Conservation (phyloP, 2,113 vertebrate species). For the Tenrec ecaudatus region DNA sequence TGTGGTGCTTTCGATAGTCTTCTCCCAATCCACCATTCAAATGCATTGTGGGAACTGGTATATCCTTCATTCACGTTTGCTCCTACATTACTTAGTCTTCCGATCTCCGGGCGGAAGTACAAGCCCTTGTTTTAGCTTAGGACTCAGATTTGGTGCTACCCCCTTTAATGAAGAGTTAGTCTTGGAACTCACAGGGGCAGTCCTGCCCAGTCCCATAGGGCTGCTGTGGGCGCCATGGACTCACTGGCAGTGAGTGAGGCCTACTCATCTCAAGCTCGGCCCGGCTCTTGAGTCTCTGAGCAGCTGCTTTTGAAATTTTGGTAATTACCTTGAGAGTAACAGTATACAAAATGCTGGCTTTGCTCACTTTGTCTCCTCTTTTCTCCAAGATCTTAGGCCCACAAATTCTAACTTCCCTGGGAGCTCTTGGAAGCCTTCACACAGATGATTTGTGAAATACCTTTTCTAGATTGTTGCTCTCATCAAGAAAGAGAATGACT, state of each 20-base stretch:
- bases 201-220: no score
- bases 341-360: background rate
- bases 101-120: background rate
- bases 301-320: background rate
- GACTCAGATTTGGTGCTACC: background rate
- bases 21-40: no score
- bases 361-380: background rate
- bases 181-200: no score
- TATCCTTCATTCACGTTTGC: background rate
- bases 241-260: no score
- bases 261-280: background rate
- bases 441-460: background rate
- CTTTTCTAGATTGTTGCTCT: constrained; percentile 20
- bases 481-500: constrained; percentile 5
- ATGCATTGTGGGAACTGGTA: background rate
- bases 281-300: background rate
- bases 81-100: background rate
- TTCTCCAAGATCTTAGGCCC: background rate
- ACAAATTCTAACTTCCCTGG: background rate
- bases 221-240: no score
- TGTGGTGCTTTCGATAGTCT: no score
- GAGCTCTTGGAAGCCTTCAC: background rate
- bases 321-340: background rate
- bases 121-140: background rate
- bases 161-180: no score